These are phyloP conservation scores for Zosterops hypoxanthus DNA, from an alignment of 2,113 vertebrate species.

Conservation along the genomic window DNA sequence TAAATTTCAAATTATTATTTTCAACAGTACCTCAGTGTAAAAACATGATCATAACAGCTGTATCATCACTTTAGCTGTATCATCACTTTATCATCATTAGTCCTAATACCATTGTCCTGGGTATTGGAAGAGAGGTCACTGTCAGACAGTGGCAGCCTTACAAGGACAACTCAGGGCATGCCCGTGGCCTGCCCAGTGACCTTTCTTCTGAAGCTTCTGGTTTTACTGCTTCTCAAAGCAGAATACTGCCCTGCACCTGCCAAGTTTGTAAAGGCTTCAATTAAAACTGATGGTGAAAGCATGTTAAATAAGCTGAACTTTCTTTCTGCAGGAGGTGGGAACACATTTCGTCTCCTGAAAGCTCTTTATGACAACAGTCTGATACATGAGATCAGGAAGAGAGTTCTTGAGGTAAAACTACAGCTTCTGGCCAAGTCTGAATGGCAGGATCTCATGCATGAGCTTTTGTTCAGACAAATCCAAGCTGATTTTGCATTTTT, in stretches of 20 bases:
- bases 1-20: neutral
- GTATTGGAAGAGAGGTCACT: neutral
- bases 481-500: neutral
- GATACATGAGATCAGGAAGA: slow-evolving; percentile 81
- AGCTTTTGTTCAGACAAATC: neutral
- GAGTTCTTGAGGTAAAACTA: slow-evolving; percentile 80
- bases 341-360: slow-evolving; percentile 90
- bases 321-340: slow-evolving; percentile 82
- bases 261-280: neutral
- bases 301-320: neutral
- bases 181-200: neutral
- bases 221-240: neutral
- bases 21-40: neutral
- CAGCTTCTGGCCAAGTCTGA: neutral
- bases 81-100: neutral
- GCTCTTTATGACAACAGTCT: slow-evolving; percentile 84
- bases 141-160: neutral
- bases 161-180: neutral
- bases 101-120: neutral
- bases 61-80: neutral
- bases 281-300: neutral
- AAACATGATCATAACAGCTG: neutral
- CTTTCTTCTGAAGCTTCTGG: neutral
- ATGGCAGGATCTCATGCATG: neutral
- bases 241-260: neutral